Evolutionary conservation across 1,140 invertebrate genomes (phyloP), one percentile per base, ranked within the genome.

Genomic region (Drosophila guanche): DNA sequence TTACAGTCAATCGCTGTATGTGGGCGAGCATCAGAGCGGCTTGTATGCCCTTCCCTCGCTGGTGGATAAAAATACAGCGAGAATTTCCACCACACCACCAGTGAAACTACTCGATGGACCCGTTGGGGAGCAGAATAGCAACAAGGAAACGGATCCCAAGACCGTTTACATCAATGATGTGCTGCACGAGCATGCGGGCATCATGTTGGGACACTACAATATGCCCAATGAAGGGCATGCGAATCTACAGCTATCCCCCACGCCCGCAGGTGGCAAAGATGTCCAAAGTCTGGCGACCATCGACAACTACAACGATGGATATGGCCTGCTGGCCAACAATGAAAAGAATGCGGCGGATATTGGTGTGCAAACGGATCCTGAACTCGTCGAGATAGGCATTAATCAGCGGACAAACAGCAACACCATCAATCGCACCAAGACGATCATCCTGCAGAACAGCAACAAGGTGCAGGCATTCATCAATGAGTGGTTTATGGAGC

Each of bases 41-140:
- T 92, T 98, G 2, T 99, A 99, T 92, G 98, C 98, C 0, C 90
- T 99, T 42, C 97, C 97, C 3, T 97, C 97, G 0, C 92, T 98
- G 22, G 97, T 98, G 0, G 98, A 99, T 92, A 95, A 96, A 77
- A 95, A 95, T 59, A 95, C 94, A 7, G 94, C 95, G 8, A 95
- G 95, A 6, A 95, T 96, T 91, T 94, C 94, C 0, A 93, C 93
- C 1, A 93, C 93, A 5, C 94, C 93, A 20, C 94, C 94, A 0
- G 91, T 95, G 22, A 91, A 91, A 53, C 91, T 96, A 6, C 80
- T 97, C 0, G 95, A 95, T 84, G 96, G 96, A 0, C 95, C 95
- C 6, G 71, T 54, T 5, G 65, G 37, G 1, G 65, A 71, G 37
- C 33, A 40, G 5, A 47, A 85, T 58, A 57, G 88, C 70, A 53